Evolutionary conservation across 2,797 vertebrate species (phyloP), one percentile per base, ranked within the genome.

Genomic region (Semotilus atromaculatus): DNA sequence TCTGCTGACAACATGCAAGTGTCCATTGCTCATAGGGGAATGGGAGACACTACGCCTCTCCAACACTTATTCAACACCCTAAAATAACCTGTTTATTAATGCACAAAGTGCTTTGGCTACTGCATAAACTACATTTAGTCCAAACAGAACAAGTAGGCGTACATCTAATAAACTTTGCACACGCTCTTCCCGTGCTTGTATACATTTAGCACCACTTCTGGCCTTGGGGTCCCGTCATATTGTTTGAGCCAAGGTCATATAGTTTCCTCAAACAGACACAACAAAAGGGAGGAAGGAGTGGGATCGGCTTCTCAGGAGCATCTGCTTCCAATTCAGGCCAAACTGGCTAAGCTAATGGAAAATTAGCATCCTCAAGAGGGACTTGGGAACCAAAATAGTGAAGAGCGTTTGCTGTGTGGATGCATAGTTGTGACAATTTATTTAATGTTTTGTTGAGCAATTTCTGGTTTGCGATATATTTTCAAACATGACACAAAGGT

Each of bases 221-320:
- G 75, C 23, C 67, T 34, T 45, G 83, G 67, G 48, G 60, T 87
- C 86, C 79, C 55, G 43, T 51, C 77, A 74, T 74, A 86, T 85
- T 85, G 81, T 72, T 67, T 26, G 43, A 81, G 80, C 88, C 89
- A 92, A 90, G 91, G 90, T 80, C 86, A 77, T 70, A 88, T 45
- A 19, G 72, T 85, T 92, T 92, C 91, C 89, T 90, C 76, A 85
- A 34, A 88, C 86, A 90, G 89, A 87, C 87, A 90, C 89, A 90
- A 83, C 80, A 78, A 83, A 68, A 13, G 29, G 48, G n/a, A 84
- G 60, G 72, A 53, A 81, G 9, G 23, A 84, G 29, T 64, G 64
- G 70, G 75, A 80, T 58, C 23, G 48, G 72, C 80, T 77, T 74
- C 34, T 45, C 80, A 87, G 73, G 51, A 73, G 64, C 88, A 86